Conservation (phyloP, 2,113 vertebrate species). For the Regulus satrapa region DNA sequence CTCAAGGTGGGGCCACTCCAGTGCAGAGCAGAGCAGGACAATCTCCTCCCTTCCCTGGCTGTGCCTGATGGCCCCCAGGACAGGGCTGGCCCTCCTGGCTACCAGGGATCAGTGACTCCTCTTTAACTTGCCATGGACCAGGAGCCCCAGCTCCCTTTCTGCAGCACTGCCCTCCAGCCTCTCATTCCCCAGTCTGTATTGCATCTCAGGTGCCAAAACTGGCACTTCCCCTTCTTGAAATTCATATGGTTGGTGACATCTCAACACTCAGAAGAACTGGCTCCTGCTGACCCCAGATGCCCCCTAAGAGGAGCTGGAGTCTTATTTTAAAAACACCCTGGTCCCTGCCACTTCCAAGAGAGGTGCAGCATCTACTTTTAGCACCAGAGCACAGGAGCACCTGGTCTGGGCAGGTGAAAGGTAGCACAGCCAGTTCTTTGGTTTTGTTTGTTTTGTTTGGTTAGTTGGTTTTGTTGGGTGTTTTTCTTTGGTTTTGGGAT, state of each 20-base stretch:
- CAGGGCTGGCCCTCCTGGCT: not conserved
- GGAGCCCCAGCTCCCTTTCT: not conserved
- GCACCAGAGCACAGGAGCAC: accelerated
- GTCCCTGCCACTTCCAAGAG: not conserved
- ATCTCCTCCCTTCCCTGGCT: not conserved
- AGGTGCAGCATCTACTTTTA: not conserved
- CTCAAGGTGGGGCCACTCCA: accelerated
- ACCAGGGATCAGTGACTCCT: not conserved
- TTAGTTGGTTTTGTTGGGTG: too few relatives aligned
- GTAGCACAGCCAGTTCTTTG: not conserved
- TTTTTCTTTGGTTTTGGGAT: not conserved
- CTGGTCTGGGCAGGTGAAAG: not conserved
- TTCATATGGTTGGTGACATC: not conserved
- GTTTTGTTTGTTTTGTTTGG: too few relatives aligned
- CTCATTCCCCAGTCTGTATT: accelerated
- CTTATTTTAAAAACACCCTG: not conserved
- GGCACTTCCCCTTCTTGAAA: not conserved
- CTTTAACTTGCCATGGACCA: accelerated
- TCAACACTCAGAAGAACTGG: not conserved
- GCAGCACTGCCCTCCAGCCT: not conserved
- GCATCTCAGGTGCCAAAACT: not conserved
- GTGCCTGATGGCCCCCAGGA: not conserved
- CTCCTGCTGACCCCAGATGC: not conserved
- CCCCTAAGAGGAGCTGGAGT: not conserved
- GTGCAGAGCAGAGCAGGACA: not conserved